These are phyloP conservation scores for Anarsia innoxiella DNA, from an alignment of 2,888 invertebrate genomes.

Conservation along the genomic window DNA sequence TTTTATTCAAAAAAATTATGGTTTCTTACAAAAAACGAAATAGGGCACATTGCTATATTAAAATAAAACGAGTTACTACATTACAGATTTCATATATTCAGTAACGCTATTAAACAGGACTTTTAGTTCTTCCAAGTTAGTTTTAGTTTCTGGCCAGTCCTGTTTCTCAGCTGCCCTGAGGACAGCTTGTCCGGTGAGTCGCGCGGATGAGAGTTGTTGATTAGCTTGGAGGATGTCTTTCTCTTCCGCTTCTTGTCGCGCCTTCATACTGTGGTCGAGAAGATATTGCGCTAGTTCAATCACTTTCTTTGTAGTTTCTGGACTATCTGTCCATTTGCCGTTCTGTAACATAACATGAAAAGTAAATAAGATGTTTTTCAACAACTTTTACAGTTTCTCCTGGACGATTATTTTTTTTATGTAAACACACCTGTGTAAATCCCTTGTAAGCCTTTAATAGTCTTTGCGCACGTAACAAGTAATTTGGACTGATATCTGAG, in stretches of 20 bases:
- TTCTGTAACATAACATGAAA: conserved; percentile 34
- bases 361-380: not conserved
- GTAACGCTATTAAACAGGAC: conserved; percentile 41
- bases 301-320: conserved; percentile 76
- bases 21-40: too few relatives aligned
- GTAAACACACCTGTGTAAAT: conserved; percentile 73
- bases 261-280: conserved; percentile 74
- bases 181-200: conserved; percentile 75
- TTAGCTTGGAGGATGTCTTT: conserved; percentile 68
- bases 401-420: too few relatives aligned
- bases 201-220: conserved; percentile 75
- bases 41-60: not conserved
- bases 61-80: conserved; percentile 29
- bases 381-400: too few relatives aligned
- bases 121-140: conserved; percentile 41
- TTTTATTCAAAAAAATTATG: too few relatives aligned
- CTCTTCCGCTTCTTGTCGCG: conserved; percentile 57
- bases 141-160: conserved; percentile 55
- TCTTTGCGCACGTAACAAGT: conserved; percentile 78
- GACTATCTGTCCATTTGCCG: conserved; percentile 73
- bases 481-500: conserved; percentile 79
- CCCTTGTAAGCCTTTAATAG: conserved; percentile 86
- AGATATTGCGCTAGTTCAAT: conserved; percentile 76
- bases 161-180: conserved; percentile 63
- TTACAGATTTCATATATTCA: conserved; percentile 61